Conservation (phyloP, 2,888 invertebrate genomes). For the Euphydryas editha region DNA sequence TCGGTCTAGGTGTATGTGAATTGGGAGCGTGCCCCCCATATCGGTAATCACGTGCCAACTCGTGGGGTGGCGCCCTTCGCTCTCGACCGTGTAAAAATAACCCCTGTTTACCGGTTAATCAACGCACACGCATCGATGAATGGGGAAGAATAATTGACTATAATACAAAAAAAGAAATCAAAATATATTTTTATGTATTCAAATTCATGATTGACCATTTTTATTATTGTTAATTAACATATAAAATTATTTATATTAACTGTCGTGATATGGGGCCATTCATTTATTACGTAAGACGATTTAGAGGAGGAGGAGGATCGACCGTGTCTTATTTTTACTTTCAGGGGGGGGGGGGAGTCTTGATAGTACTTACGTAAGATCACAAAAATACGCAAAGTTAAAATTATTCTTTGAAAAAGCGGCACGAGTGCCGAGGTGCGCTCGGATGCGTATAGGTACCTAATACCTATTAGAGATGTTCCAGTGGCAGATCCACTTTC, state of each 20-base stretch:
- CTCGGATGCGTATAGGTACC: too few relatives aligned
- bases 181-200: conserved; percentile 4
- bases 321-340: too few relatives aligned
- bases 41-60: conserved; percentile 71
- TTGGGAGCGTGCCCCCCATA: conserved; percentile 73
- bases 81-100: conserved; percentile 63
- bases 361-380: too few relatives aligned
- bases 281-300: too few relatives aligned
- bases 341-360: too few relatives aligned
- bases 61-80: conserved; percentile 66
- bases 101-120: conserved; percentile 73
- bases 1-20: conserved; percentile 61
- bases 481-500: too few relatives aligned
- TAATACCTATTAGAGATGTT: too few relatives aligned
- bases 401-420: too few relatives aligned
- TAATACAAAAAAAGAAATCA: conserved; percentile 4
- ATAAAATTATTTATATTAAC: not conserved
- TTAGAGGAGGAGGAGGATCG: too few relatives aligned
- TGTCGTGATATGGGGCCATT: too few relatives aligned
- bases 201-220: not conserved
- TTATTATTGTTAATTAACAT: not conserved
- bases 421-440: too few relatives aligned
- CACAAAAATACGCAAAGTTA: too few relatives aligned
- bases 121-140: conserved; percentile 57
- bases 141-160: conserved; percentile 27